Conservation (phyloP, 2,113 vertebrate genomes). For the Lampris incognitus region DNA sequence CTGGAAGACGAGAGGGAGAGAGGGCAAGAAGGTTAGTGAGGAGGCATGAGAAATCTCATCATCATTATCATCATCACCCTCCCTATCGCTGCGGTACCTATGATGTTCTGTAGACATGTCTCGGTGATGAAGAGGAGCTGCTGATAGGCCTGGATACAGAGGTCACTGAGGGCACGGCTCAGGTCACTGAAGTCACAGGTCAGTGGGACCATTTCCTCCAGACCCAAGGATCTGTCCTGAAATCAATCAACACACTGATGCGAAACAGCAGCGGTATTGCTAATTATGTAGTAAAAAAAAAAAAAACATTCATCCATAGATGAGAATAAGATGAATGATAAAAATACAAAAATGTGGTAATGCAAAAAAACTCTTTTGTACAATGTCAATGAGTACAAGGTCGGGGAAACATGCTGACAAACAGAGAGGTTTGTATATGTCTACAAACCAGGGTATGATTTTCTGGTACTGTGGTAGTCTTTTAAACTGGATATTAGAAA, state of each 20-base stretch:
- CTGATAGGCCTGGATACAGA: slow-evolving; percentile 86
- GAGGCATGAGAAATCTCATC: neutral
- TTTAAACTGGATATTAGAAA: no score
- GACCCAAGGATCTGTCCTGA: slow-evolving; percentile 34
- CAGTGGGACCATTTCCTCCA: slow-evolving; percentile 57
- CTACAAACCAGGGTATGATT: no score
- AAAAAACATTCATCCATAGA: no score
- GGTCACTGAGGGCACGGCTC: slow-evolving; percentile 69
- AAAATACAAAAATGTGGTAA: no score
- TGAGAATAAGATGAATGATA: no score
- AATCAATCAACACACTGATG: neutral
- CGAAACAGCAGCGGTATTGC: no score
- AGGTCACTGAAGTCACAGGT: slow-evolving; percentile 65
- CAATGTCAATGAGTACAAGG: no score
- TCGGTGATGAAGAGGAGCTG: slow-evolving; percentile 82
- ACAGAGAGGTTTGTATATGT: no score
- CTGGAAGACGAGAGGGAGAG: slow-evolving; percentile 54
- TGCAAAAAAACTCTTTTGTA: no score
- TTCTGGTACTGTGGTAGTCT: no score
- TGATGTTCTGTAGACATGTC: slow-evolving; percentile 79
- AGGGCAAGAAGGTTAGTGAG: neutral
- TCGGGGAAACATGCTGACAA: no score
- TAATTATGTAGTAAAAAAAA: no score
- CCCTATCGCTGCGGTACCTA: slow-evolving; percentile 66
- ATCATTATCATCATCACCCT: neutral